phyloP scores from a whole-genome alignment of 1,140 invertebrate genomes.

The Aphelinus certus region DNA sequence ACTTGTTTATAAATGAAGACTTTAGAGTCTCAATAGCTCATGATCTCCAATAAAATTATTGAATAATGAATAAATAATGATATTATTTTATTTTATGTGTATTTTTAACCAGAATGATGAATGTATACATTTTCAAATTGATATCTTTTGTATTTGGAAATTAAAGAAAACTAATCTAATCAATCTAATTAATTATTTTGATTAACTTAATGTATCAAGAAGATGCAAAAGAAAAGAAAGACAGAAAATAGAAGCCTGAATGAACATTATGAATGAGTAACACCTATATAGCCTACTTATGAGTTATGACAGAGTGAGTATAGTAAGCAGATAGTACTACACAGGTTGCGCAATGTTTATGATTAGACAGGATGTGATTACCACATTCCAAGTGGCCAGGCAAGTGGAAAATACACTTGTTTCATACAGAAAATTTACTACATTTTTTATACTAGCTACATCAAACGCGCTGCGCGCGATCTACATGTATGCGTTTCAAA shows the following conservation, averaged over 20 bases:
- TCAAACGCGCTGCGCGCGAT: too few species aligned
- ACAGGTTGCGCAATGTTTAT: conserved; percentile 7
- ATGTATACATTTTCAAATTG: not conserved
- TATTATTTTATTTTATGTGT: too few species aligned
- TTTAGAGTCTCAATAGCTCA: not conserved
- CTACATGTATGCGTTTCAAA: too few species aligned
- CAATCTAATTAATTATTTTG: too few species aligned
- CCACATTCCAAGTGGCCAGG: not conserved
- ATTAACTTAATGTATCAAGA: too few species aligned
- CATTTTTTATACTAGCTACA: too few species aligned
- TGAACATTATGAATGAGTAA: conserved; percentile 14
- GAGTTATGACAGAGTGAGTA: not conserved
- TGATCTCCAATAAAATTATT: not conserved
- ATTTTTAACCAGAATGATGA: not conserved
- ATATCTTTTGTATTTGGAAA: not conserved
- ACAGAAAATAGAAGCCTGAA: not conserved
- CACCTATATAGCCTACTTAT: not conserved
- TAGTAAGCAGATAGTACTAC: conserved; percentile 15
- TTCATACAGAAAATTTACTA: not conserved
- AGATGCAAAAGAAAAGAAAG: not conserved
- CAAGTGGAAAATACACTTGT: not conserved
- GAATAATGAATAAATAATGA: not conserved
- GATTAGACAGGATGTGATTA: conserved; percentile 15
- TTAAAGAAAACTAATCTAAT: not conserved
- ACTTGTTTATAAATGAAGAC: not conserved